Base-by-base conservation (phyloP, 2,113 vertebrate species). In the Gobiocypris rarus region DNA sequence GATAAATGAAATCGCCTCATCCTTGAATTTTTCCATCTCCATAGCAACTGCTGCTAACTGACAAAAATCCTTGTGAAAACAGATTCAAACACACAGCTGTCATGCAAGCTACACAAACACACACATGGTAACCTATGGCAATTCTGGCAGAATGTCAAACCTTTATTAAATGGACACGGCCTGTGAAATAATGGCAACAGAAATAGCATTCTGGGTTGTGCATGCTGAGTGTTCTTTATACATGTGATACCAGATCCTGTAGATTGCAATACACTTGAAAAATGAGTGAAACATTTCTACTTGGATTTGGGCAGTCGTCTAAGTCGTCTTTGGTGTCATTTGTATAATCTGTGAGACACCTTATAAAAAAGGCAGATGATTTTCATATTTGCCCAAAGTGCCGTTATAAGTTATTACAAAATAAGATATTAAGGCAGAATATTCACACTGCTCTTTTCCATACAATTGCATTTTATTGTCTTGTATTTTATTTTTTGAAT, bases 1-100 rank as follows among this genome's bases (percentile, higher is more conserved):
- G 87, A 79, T 63, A 11, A 63, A 63, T 79, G 86, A 85, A 89
- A 85, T 88, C 83, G 88, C 91, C 89, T 90, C 89, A 91, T 89
- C 89, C 75, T 15, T 90, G 91, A 91, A 92, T 91, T 91, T 56
- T 89, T 89, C 89, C 70, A 92, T 94, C 91, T 89, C 94, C 93
- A 93, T 94, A 92, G 93, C 93, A 94, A 94, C 93, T 91, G 92
- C 92, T 92, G 90, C 92, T 92, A 89, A 87, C 65, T 81, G 63
- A 84, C 85, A 90, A 76, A 90, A 91, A 91, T 90, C 89, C 88
- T 83, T 86, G 83, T 82, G 86, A 89, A 85, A 89, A 82, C 89
- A 34, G 31, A 89, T 74, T 90, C 17, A 87, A 88, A 67, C 63
- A 56, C 65, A 59, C 38, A 69, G 82, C 61, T 56, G 75, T 81